Conservation (phyloP, 2,888 invertebrate genomes). For the Polyploca ridens region DNA sequence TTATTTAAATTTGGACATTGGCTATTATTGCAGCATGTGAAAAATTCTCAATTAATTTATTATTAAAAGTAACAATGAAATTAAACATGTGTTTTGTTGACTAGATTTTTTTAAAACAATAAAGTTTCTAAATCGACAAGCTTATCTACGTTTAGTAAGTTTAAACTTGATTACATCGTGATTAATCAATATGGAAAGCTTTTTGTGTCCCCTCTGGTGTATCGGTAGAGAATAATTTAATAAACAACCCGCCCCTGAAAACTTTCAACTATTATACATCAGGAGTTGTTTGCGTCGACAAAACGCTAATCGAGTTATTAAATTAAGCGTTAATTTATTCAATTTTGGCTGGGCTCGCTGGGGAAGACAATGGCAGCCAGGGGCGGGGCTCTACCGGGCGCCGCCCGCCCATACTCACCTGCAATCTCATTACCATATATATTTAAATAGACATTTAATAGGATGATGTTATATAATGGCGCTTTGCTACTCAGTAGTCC, state of each 20-base stretch:
- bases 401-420: conserved; percentile 73
- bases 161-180: conserved; percentile 41
- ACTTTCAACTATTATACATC: conserved; percentile 69
- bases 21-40: too few relatives aligned
- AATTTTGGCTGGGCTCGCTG: conserved; percentile 61
- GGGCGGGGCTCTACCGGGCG: conserved; percentile 63
- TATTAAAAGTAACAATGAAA: too few relatives aligned
- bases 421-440: conserved; percentile 59
- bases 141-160: conserved; percentile 15
- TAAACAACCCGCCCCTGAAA: conserved; percentile 67
- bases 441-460: conserved; percentile 24
- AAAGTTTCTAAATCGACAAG: too few relatives aligned
- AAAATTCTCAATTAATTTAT: too few relatives aligned
- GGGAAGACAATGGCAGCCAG: conserved; percentile 69
- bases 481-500: conserved; percentile 19
- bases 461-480: conserved; percentile 14
- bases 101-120: too few relatives aligned
- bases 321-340: conserved; percentile 83
- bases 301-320: conserved; percentile 80
- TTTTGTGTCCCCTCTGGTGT: conserved; percentile 54
- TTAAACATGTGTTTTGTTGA: too few relatives aligned
- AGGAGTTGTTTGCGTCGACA: conserved; percentile 75
- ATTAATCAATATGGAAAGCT: conserved; percentile 68
- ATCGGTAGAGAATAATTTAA: conserved; percentile 70
- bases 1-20: too few relatives aligned